These are phyloP conservation scores for Brachyrhaphis roseni DNA, from an alignment of 2,797 vertebrate species.

Conservation along the genomic window DNA sequence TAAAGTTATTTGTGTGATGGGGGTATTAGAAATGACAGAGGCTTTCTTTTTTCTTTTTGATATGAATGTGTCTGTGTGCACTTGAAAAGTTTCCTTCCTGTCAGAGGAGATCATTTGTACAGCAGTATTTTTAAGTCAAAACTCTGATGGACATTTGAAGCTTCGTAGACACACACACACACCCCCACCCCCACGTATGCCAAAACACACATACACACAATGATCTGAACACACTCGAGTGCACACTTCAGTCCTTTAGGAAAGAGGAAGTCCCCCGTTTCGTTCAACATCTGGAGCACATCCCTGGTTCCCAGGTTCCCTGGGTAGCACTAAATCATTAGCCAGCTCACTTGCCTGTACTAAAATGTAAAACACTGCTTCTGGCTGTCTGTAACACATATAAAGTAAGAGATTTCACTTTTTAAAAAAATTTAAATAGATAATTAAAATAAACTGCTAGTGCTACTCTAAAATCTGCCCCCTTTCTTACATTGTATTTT, in stretches of 20 bases:
- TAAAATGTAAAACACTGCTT: slow-evolving; percentile 20
- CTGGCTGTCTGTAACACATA: neutral
- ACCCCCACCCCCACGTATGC: too few relatives aligned
- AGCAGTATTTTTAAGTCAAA: slow-evolving; percentile 57
- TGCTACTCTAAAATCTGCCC: neutral
- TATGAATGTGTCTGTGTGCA: neutral
- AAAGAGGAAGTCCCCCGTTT: slow-evolving; percentile 77
- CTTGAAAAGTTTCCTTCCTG: neutral
- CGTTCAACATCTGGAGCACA: slow-evolving; percentile 81
- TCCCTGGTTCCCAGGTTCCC: slow-evolving; percentile 67
- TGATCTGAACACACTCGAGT: slow-evolving; percentile 6
- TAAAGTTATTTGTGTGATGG: neutral
- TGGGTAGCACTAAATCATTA: slow-evolving; percentile 76
- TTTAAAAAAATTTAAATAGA: slow-evolving; percentile 1
- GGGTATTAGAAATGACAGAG: neutral
- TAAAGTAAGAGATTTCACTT: neutral
- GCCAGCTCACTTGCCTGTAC: slow-evolving; percentile 49
- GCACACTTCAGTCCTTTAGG: slow-evolving; percentile 54
- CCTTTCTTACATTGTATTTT: neutral
- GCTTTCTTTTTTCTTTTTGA: neutral
- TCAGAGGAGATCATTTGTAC: neutral
- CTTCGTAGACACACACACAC: slow-evolving; percentile 26
- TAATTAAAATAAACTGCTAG: neutral
- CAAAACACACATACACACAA: slow-evolving; percentile 11
- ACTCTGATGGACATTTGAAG: slow-evolving; percentile 43